These are phyloP conservation scores for Belonocnema kinseyi DNA, from an alignment of 1,140 invertebrate species.

Conservation along the genomic window DNA sequence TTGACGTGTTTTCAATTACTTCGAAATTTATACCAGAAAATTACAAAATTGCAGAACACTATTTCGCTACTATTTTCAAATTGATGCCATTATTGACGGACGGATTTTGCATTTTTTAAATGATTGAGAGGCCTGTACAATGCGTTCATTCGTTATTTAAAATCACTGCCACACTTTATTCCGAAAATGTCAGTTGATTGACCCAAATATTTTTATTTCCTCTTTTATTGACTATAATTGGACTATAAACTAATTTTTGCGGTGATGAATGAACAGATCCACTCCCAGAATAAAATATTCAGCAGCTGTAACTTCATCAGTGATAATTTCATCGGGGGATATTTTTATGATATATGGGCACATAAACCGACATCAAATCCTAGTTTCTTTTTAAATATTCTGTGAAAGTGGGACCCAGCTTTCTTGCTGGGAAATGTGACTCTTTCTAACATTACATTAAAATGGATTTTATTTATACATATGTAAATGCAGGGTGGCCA, in stretches of 20 bases:
- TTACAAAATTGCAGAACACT: too few relatives aligned
- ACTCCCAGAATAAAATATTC: neutral
- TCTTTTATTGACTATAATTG: slow-evolving; percentile 8
- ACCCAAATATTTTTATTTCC: neutral
- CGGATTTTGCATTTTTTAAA: too few relatives aligned
- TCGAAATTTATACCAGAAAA: too few relatives aligned
- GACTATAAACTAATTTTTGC: slow-evolving; percentile 5
- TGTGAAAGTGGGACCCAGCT: slow-evolving; percentile 2
- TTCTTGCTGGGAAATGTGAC: neutral
- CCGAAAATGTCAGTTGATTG: neutral
- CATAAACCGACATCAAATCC: neutral
- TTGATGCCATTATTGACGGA: too few relatives aligned
- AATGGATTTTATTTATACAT: neutral
- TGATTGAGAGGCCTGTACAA: too few relatives aligned
- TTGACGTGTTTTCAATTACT: too few relatives aligned
- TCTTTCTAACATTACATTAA: neutral
- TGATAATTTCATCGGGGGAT: neutral
- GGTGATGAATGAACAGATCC: neutral
- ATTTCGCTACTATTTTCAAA: too few relatives aligned
- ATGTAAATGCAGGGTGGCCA: too few relatives aligned
- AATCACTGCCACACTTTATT: slow-evolving; percentile 1
- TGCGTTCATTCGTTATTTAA: neutral
- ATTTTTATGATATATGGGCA: neutral
- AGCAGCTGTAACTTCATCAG: neutral
- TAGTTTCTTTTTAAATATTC: neutral